Percentiles rank a stretch among this genome's conserved stretches.
phyloP scores from a whole-genome alignment of 2,888 invertebrate genomes.

The Nineta flava region DNA sequence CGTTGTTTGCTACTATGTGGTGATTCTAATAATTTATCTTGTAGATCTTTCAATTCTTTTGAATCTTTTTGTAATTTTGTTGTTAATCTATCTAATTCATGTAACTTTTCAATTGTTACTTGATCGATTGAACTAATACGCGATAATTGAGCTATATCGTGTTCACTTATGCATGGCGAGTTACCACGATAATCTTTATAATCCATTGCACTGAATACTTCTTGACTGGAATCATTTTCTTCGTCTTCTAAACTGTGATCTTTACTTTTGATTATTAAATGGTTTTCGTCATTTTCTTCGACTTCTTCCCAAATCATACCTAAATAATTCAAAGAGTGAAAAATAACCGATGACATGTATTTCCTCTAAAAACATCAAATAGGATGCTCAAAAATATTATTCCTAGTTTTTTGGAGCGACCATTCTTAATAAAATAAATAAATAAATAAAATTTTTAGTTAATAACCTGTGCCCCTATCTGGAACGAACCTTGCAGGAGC shows the following conservation, averaged over 20 bases:
- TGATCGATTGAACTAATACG: slow-evolving; percentile 62
- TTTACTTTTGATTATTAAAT: slow-evolving; percentile 19
- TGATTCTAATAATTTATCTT: slow-evolving; percentile 51
- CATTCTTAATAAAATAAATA: too few species aligned
- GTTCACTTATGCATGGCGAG: slow-evolving; percentile 59
- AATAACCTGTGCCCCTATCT: too few species aligned
- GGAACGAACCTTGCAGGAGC: too few species aligned
- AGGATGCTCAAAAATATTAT: too few species aligned
- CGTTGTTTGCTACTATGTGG: slow-evolving; percentile 30
- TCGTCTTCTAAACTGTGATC: slow-evolving; percentile 32
- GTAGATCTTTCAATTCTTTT: slow-evolving; percentile 58
- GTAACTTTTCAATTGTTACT: slow-evolving; percentile 60
- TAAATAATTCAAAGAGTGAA: slow-evolving; percentile 1
- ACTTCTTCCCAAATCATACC: slow-evolving; percentile 80
- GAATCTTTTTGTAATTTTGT: slow-evolving; percentile 64
- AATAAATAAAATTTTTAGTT: too few species aligned
- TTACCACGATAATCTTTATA: slow-evolving; percentile 65
- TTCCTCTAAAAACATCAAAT: too few species aligned
- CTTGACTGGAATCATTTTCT: slow-evolving; percentile 32
- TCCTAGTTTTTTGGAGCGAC: too few species aligned
- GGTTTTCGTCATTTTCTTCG: slow-evolving; percentile 49
- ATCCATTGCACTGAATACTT: slow-evolving; percentile 59
- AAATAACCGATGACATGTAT: too few species aligned
- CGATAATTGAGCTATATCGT: slow-evolving; percentile 59
- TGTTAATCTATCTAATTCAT: slow-evolving; percentile 61